These are phyloP conservation scores for Sturmia bella DNA, from an alignment of 2,888 invertebrate genomes.

Conservation along the genomic window DNA sequence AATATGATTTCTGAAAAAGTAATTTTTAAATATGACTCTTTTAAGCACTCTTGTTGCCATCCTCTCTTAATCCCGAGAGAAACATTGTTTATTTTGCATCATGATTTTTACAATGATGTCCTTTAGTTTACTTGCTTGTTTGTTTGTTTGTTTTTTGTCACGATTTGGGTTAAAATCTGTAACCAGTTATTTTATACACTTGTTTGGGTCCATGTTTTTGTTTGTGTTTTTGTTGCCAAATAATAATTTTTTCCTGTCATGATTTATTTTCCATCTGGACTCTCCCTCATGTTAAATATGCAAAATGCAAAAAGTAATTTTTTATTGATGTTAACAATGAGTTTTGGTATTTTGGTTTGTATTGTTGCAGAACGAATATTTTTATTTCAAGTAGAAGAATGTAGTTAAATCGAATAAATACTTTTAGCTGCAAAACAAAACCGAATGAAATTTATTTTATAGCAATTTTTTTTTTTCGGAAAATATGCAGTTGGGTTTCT, in stretches of 20 bases:
- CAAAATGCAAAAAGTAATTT: not conserved
- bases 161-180: not conserved
- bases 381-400: not conserved
- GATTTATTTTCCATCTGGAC: not conserved
- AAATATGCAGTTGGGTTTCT: too few relatives aligned
- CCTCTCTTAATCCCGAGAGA: not conserved
- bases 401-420: too few relatives aligned
- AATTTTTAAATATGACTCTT: too few relatives aligned
- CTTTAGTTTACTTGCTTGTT: not conserved
- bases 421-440: too few relatives aligned
- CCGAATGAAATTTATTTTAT: too few relatives aligned
- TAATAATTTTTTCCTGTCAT: not conserved
- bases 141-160: not conserved
- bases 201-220: slow-evolving; percentile 6
- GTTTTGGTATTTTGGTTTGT: too few relatives aligned
- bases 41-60: too few relatives aligned
- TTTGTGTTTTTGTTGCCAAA: not conserved
- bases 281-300: not conserved
- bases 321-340: not conserved
- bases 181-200: not conserved
- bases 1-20: too few relatives aligned
- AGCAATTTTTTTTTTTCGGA: too few relatives aligned
- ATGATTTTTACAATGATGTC: not conserved
- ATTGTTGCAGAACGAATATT: not conserved
- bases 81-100: not conserved